A percentile compares a stretch with the other conserved stretches of the same genome.
Conservation (phyloP, 2,113 vertebrate genomes). For the Piaya cayana region DNA sequence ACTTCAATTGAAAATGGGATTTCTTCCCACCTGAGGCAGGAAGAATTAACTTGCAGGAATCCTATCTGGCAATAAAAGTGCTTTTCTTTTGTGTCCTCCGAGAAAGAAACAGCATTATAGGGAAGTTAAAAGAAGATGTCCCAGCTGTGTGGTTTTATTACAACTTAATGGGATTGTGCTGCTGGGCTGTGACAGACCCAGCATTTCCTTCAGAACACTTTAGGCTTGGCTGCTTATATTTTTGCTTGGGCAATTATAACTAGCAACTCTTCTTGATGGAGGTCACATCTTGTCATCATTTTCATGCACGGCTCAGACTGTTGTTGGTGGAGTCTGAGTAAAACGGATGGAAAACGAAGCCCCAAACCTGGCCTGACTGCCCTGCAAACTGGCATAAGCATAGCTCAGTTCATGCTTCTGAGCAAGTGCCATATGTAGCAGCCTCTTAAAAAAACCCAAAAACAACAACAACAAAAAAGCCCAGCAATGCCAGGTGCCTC, state of each 20-base stretch:
- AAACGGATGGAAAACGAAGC: not conserved
- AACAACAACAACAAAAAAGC: not conserved
- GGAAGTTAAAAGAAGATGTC: not conserved
- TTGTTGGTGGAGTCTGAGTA: not conserved
- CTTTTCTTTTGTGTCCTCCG: not conserved
- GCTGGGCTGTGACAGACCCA: not conserved
- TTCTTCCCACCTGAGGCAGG: not conserved
- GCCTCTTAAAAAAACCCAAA: not conserved
- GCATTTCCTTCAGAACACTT: not conserved
- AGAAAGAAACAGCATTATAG: not conserved
- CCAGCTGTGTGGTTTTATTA: not conserved
- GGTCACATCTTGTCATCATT: not conserved
- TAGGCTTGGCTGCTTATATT: not conserved
- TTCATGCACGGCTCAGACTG: not conserved
- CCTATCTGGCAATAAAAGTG: not conserved
- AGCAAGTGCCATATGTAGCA: not conserved
- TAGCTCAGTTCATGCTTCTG: not conserved
- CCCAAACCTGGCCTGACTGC: not conserved
- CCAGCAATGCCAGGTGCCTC: too few species aligned
- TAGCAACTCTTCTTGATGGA: not conserved
- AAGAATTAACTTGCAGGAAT: not conserved
- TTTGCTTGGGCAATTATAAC: not conserved
- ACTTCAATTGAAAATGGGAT: not conserved
- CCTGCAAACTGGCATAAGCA: not conserved
- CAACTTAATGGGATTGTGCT: not conserved